Percentiles rank a stretch among this genome's conserved stretches.
phyloP scores from a whole-genome alignment of 2,888 invertebrate genomes.

The Ephialtes manifestator region DNA sequence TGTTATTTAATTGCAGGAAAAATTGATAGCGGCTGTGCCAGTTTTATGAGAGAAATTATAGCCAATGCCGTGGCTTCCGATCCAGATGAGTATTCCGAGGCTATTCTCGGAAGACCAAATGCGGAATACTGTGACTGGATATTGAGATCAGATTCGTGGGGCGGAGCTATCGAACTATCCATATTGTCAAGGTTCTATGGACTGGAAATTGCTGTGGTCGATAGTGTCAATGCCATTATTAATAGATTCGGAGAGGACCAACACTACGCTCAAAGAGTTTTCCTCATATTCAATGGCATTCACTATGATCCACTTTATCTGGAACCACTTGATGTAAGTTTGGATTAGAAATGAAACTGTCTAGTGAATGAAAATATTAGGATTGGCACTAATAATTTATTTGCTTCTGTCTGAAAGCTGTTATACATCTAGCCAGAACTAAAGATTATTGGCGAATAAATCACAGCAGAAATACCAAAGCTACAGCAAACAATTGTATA shows the following conservation, averaged over 20 bases:
- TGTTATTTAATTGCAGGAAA: slow-evolving; percentile 87
- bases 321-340: slow-evolving; percentile 92
- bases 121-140: slow-evolving; percentile 97
- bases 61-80: slow-evolving; percentile 94
- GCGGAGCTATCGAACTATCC: slow-evolving; percentile 97
- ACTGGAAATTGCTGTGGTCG: slow-evolving; percentile 97
- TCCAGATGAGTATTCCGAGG: slow-evolving; percentile 93
- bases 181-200: slow-evolving; percentile 95
- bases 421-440: no score
- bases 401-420: no score
- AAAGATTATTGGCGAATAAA: no score
- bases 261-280: slow-evolving; percentile 93
- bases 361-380: background rate
- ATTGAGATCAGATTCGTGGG: slow-evolving; percentile 95
- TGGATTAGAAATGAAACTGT: background rate
- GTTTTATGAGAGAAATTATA: slow-evolving; percentile 94
- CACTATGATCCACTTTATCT: slow-evolving; percentile 98
- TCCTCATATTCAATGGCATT: slow-evolving; percentile 97
- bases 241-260: slow-evolving; percentile 98
- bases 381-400: no score
- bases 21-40: slow-evolving; percentile 91
- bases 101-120: slow-evolving; percentile 94
- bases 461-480: no score
- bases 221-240: slow-evolving; percentile 95
- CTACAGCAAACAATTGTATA: no score